These are phyloP conservation scores for Dicrostonyx torquatus DNA, from an alignment of 2,797 vertebrate genomes.

Conservation along the genomic window DNA sequence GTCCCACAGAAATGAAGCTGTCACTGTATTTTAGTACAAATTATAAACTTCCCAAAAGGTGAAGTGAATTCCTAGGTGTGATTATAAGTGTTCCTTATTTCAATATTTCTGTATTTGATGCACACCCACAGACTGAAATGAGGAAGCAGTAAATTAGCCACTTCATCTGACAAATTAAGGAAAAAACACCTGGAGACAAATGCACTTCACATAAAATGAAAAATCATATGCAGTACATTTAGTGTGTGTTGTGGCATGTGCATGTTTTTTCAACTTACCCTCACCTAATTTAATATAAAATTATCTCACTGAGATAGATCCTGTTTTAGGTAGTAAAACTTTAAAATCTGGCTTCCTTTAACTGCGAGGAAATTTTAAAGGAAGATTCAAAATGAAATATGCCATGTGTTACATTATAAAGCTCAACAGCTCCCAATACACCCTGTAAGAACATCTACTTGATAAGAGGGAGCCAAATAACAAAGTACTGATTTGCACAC, in stretches of 20 bases:
- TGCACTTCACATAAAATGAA: neutral
- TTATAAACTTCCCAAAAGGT: neutral
- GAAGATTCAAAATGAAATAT: neutral
- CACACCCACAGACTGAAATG: slow-evolving; percentile 12
- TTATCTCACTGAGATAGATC: slow-evolving; percentile 6
- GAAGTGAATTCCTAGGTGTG: neutral
- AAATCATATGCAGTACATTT: neutral
- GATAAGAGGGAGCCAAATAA: neutral
- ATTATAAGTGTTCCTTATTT: slow-evolving; percentile 15
- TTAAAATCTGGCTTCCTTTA: neutral
- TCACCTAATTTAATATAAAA: slow-evolving; percentile 28
- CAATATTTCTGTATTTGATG: neutral
- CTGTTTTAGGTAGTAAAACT: slow-evolving; percentile 4
- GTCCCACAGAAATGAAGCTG: neutral
- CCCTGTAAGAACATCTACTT: neutral
- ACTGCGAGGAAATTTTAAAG: neutral
- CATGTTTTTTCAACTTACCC: neutral
- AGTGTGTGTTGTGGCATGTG: neutral
- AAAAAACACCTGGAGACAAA: neutral
- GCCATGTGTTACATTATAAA: neutral
- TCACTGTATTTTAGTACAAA: slow-evolving; percentile 15
- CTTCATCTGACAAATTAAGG: neutral
- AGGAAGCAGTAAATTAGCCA: neutral
- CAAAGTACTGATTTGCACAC: neutral
- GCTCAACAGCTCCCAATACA: neutral